phyloP scores from a whole-genome alignment of 2,888 invertebrate genomes.

The Athalia circularis region DNA sequence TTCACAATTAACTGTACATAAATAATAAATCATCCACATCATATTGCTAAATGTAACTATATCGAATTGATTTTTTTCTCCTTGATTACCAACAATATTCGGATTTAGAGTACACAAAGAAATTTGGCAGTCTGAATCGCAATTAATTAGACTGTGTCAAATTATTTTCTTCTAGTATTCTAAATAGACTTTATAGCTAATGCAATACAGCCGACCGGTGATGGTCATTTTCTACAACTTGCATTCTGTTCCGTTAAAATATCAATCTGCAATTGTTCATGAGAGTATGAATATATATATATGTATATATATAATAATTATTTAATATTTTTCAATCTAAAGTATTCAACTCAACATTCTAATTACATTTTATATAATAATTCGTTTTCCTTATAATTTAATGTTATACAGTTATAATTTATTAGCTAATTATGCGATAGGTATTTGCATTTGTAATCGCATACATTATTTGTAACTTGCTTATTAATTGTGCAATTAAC shows the following conservation, averaged over 20 bases:
- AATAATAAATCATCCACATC: constrained; percentile 46
- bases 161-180: constrained; percentile 17
- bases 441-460: background rate
- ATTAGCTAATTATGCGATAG: background rate
- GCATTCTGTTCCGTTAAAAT: constrained; percentile 33
- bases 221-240: constrained; percentile 9
- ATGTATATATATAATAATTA: constrained; percentile 29
- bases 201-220: background rate
- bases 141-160: constrained; percentile 8
- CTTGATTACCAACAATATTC: background rate
- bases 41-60: constrained; percentile 29
- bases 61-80: constrained; percentile 1
- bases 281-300: constrained; percentile 20
- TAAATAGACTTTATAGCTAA: background rate
- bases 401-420: constrained; percentile 9
- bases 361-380: constrained; percentile 27
- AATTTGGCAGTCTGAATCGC: background rate
- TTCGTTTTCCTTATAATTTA: constrained; percentile 15
- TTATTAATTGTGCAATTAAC: constrained; percentile 23
- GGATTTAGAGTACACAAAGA: background rate
- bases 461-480: background rate
- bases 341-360: constrained; percentile 33
- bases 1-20: constrained; percentile 64
- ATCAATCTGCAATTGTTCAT: constrained; percentile 33
- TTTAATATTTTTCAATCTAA: constrained; percentile 32